A percentile compares a stretch with the other conserved stretches of the same genome.
Evolutionary conservation across 2,888 invertebrate genomes (phyloP).

Genomic region (Parapristionchus giblindavisi): DNA sequence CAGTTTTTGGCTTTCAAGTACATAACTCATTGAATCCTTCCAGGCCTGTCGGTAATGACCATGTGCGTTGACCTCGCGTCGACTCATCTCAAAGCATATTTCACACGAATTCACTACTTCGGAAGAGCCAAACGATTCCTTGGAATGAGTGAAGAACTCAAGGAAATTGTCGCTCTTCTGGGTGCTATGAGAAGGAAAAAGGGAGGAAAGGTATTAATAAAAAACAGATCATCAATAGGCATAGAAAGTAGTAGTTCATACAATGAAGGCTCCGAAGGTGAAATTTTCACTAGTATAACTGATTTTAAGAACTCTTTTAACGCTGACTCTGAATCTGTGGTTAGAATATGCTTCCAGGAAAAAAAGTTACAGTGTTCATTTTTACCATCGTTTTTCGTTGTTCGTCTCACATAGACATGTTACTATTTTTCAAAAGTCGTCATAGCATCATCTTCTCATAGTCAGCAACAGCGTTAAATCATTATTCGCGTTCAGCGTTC

Average conservation of each 20-base stretch:
- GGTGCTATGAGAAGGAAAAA: slow-evolving; percentile 69
- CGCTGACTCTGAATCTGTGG: neutral
- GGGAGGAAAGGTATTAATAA: slow-evolving; percentile 66
- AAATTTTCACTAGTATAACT: too few relatives aligned
- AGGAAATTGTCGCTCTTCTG: slow-evolving; percentile 68
- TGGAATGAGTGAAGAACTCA: slow-evolving; percentile 69
- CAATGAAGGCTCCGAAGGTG: too few relatives aligned
- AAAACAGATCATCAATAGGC: too few relatives aligned
- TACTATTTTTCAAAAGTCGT: too few relatives aligned
- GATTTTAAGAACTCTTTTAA: neutral
- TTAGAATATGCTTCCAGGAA: neutral
- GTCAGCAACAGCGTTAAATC: too few relatives aligned
- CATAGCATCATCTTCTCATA: too few relatives aligned
- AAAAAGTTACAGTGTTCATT: neutral
- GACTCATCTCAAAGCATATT: slow-evolving; percentile 70
- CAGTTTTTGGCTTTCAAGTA: too few relatives aligned
- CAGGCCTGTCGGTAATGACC: slow-evolving; percentile 69
- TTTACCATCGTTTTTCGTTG: neutral
- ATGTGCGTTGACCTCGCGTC: slow-evolving; percentile 70
- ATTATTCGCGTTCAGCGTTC: too few relatives aligned
- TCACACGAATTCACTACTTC: slow-evolving; percentile 70
- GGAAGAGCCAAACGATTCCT: slow-evolving; percentile 69
- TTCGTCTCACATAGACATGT: too few relatives aligned
- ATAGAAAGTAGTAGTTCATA: too few relatives aligned
- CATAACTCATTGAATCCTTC: neutral